Percentiles rank a stretch among this genome's conserved stretches.
Evolutionary conservation across 2,888 invertebrate species (phyloP).

Genomic region (Philaethria dido): DNA sequence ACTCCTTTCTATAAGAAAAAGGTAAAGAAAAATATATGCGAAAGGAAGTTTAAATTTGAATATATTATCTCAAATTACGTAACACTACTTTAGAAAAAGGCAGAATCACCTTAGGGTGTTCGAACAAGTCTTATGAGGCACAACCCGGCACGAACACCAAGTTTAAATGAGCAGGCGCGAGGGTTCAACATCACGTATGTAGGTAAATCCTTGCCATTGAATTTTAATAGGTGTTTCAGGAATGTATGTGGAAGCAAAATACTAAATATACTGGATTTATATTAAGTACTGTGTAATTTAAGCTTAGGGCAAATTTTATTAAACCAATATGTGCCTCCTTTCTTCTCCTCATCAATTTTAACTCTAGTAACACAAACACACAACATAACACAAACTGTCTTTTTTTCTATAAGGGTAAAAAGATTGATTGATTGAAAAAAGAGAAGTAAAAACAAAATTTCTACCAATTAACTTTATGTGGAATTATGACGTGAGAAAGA

Average conservation of each 20-base stretch:
- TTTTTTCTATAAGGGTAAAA: no score
- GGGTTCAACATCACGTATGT: constrained; percentile 6
- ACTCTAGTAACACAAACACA: no score
- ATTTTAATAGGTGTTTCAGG: not conserved
- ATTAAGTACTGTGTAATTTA: not conserved
- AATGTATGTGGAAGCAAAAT: not conserved
- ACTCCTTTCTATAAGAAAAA: not conserved
- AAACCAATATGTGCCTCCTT: no score
- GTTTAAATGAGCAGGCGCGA: not conserved
- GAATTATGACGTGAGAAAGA: no score
- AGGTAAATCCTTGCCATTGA: constrained; percentile 19
- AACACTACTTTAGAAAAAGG: not conserved
- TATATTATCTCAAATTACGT: constrained; percentile 9
- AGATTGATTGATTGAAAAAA: no score
- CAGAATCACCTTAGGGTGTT: constrained; percentile 20
- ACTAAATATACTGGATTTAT: constrained; percentile 5
- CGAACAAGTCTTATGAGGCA: constrained; percentile 16
- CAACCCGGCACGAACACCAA: constrained; percentile 6
- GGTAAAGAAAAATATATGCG: not conserved
- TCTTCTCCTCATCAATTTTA: no score
- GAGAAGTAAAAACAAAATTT: no score
- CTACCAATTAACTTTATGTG: no score
- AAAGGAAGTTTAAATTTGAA: not conserved
- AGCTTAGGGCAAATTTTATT: not conserved
- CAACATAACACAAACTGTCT: no score